Evolutionary conservation across 1,140 invertebrate species (phyloP).

Genomic region (Drosophila novamexicana): DNA sequence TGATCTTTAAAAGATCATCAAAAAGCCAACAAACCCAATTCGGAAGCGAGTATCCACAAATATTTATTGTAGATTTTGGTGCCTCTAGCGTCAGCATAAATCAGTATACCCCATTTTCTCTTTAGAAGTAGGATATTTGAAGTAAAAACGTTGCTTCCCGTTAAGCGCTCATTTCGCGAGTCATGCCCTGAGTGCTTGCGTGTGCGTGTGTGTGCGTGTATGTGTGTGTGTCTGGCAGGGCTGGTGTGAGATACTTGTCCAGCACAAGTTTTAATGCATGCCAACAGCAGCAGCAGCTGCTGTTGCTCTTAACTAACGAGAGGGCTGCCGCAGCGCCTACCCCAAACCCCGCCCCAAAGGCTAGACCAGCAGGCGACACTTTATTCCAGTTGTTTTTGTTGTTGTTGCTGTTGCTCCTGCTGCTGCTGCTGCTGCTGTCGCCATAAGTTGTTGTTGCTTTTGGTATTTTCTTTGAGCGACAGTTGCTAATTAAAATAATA

Average conservation of each 20-base stretch:
- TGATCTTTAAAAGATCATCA: too few relatives aligned
- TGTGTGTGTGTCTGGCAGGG: conserved; percentile 8
- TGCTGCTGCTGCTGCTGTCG: conserved; percentile 5
- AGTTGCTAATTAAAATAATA: conserved; percentile 75
- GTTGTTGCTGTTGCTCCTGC: background rate
- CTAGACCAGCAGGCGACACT: conserved; percentile 22
- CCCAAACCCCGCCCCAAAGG: background rate
- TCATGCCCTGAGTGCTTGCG: conserved; percentile 41
- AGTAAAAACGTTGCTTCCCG: conserved; percentile 35
- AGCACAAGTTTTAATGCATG: conserved; percentile 56
- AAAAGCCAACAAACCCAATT: too few relatives aligned
- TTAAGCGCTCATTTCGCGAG: conserved; percentile 42
- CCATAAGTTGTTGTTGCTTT: background rate
- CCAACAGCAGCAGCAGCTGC: conserved; percentile 33
- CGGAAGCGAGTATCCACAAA: too few relatives aligned
- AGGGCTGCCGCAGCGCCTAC: conserved; percentile 6
- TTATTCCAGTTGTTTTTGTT: conserved; percentile 16
- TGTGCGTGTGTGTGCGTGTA: conserved; percentile 5
- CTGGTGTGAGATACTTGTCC: conserved; percentile 41
- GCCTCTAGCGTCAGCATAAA: background rate
- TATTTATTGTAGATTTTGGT: too few relatives aligned
- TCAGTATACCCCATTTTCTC: background rate
- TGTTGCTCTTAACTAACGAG: conserved; percentile 41
- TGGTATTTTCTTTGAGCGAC: conserved; percentile 38
- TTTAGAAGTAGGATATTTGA: background rate